Evolutionary conservation across 2,797 vertebrate species (phyloP).

Genomic region (Hydrophis major): DNA sequence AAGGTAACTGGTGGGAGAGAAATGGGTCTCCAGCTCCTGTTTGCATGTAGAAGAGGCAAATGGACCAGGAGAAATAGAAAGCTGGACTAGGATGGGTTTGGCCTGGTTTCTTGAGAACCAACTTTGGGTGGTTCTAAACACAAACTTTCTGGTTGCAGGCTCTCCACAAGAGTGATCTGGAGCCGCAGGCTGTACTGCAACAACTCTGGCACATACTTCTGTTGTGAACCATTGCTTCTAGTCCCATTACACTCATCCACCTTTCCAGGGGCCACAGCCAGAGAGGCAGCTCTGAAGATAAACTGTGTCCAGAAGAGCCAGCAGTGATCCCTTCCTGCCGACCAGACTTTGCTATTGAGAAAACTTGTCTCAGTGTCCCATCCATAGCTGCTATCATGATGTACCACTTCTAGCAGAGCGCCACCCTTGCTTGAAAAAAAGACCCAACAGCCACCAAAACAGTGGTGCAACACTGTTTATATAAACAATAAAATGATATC

Average conservation of each 20-base stretch:
- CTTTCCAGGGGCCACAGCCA: no score
- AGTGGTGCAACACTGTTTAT: conserved; percentile 60
- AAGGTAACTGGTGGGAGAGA: neutral
- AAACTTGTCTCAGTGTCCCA: neutral
- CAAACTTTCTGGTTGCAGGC: neutral
- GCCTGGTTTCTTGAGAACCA: neutral
- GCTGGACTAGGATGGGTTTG: neutral
- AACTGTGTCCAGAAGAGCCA: no score
- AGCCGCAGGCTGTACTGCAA: accelerated
- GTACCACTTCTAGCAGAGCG: neutral
- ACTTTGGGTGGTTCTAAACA: neutral
- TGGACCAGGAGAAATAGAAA: neutral
- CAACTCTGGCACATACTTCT: neutral
- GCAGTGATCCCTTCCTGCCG: neutral
- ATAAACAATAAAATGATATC: conserved; percentile 74
- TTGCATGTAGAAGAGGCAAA: neutral
- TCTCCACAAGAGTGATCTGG: neutral
- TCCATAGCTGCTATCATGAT: neutral
- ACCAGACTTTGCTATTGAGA: neutral
- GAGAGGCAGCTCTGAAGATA: neutral
- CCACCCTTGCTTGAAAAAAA: neutral
- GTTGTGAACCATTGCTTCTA: neutral
- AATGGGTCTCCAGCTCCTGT: neutral
- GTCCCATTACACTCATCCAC: neutral
- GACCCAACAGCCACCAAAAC: conserved; percentile 25